Evolutionary conservation across 2,797 vertebrate species (phyloP), one percentile per base, ranked within the genome.

Genomic region (Mionectes olivaceus): DNA sequence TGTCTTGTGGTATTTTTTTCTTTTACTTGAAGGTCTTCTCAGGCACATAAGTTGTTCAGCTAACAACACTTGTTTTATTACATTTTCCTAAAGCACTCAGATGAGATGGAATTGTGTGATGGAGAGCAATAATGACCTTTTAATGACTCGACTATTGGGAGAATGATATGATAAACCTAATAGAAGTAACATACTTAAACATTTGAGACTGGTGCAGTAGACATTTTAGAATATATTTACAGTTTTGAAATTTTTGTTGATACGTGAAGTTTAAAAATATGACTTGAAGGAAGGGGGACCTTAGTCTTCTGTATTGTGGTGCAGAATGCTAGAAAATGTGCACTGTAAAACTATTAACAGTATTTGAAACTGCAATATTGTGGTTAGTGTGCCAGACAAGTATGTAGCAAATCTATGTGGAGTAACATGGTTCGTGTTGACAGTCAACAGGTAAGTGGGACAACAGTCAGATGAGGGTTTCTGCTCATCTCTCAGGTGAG

Each of bases 41-140:
- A 56, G 57, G 28, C 53, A 67, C 5, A 1, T 23, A 30, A 52
- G 3, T 22, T 67, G 4, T 91, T 87, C 4, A 53, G 19, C 14
- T 71, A 65, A 41, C 44, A 23, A 11, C 0, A 0, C 52, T 71
- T 68, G 10, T 67, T 76, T 47, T 46, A 1, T 22, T 87, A 7
- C 3, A 6, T 76, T 93, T 83, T 87, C 19, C 6, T 50, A 13
- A 81, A 83, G 56, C 16, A 9, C 7, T 16, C 13, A n/a, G 6
- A 21, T 82, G 65, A 78, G 44, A 60, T 57, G 14, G 13, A 84
- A 12, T 71, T 78, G 3, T 63, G 9, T 83, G 44, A 50, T 50
- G 27, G 27, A 75, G n/a, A 47, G 17, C 4, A 55, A 22, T 57
- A 46, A 2, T 73, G 44, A 59, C 25, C 13, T 77, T 87, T 47